Evolutionary conservation across 1,140 invertebrate species (phyloP), one percentile per base, ranked within the genome.

Genomic region (Drosophila baimaii): DNA sequence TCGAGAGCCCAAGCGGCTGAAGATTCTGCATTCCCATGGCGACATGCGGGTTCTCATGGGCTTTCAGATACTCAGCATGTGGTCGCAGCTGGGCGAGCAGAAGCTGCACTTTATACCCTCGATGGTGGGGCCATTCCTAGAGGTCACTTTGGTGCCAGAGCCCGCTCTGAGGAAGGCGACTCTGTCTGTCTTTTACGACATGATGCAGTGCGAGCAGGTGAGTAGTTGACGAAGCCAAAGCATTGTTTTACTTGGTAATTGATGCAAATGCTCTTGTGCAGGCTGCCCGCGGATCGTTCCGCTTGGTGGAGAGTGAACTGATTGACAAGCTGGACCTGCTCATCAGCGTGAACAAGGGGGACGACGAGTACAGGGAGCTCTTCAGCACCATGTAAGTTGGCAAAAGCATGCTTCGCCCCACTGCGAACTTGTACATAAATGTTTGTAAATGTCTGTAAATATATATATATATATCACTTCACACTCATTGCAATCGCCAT

Each of bases 31-130:
- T 81, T 95, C 95, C 44, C 96, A 98, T 86, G 96, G 96, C 21
- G 97, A 98, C 81, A 98, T 99, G 97, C 94, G 98, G 43, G 96
- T 98, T 5, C 93, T 96, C 12, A 98, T 98, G 94, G 98, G 97
- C 31, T 96, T 98, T 91, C 97, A 99, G 91, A 97, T 99, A 79
- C 93, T 99, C 1, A 96, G 96, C 15, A 98, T 98, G 94, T 99
- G 98, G 98, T 97, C 96, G 51, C 95, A 97, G 79, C 93, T 99
- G 56, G 97, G 96, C 95, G 91, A 93, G 88, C 81, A 88, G 52
- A 92, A 99, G 91, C 94, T 97, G 9, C 95, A 97, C 85, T 97
- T 99, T 83, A 97, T 99, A 82, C 97, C 97, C 1, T 95, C 96
- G 2, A 96, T 99, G 94, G 98, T 99, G 9, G 97, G 98, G 3